Base-by-base conservation (phyloP, 2,113 vertebrate genomes). In the Illadopsis cleaveri region DNA sequence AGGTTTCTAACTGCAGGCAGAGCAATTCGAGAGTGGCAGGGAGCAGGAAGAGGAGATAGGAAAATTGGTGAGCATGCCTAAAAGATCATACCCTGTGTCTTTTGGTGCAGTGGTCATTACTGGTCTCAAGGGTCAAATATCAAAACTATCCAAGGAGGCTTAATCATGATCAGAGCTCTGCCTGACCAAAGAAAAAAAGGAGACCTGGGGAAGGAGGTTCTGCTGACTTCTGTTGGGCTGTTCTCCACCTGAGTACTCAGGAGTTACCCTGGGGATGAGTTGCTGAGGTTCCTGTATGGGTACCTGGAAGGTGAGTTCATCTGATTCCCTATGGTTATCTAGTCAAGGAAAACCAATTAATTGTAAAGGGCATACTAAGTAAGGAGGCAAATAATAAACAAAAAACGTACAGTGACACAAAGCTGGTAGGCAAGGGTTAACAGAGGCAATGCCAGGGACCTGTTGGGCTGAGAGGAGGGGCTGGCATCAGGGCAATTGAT, bases 11-110 rank as follows among this genome's bases (percentile, higher is more conserved):
- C 4, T 48, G n/a, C 24, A 40, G 38, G 7, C 13, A 84, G 64
- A 83, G 3, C 0, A 1, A 44, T 51, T 0, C 12, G 24, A 60
- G 28, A 10, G 6, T 0, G 0, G 1, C 47, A 82, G 23, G 30
- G 31, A 62, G n/a, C 24, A 62, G 56, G 11, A 69, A 40, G 22
- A 68, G 16, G 4, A 37, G 14, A 4, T 3, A 24, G 37, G 19
- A 31, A 77, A 70, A 33, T 21, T 42, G 13, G 17, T 31, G 40
- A 51, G 5, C 30, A 35, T 2, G 9, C 25, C 35, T 45, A 42
- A 72, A 8, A 25, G 11, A 78, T 40, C 6, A 10, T 44, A 13
- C 4, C 11, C 5, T 20, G 3, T 25, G 23, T 50, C 33, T 72
- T 86, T 69, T 27, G 9, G 6, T n/a, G 18, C n/a, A 66, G 28